Conservation (phyloP, 2,888 invertebrate species). For the Neocrepidodera transversa region DNA sequence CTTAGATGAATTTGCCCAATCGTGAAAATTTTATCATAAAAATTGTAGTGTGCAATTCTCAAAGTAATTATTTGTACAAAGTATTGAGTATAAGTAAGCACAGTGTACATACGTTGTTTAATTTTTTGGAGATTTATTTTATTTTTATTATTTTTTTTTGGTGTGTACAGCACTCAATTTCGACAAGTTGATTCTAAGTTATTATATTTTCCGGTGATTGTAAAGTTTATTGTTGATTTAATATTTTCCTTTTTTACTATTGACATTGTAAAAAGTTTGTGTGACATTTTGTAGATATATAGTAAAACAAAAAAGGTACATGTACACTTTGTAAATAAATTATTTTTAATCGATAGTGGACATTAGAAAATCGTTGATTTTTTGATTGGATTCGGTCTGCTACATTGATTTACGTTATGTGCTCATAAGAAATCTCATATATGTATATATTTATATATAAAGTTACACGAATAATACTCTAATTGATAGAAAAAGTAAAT, state of each 20-base stretch:
- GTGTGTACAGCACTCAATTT: constrained; percentile 37
- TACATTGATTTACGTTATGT: constrained; percentile 39
- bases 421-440: constrained; percentile 41
- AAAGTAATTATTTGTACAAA: constrained; percentile 28
- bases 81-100: constrained; percentile 37
- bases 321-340: constrained; percentile 49
- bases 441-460: too few species aligned
- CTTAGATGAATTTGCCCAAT: constrained; percentile 43
- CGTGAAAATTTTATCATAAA: constrained; percentile 44
- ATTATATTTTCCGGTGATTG: constrained; percentile 43
- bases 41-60: constrained; percentile 48
- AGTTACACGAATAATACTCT: constrained; percentile 26
- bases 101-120: constrained; percentile 52
- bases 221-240: constrained; percentile 44
- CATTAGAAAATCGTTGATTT: constrained; percentile 48
- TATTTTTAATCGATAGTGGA: constrained; percentile 44
- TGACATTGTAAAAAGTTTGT: constrained; percentile 34
- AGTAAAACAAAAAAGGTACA: constrained; percentile 34
- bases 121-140: constrained; percentile 48
- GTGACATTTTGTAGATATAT: constrained; percentile 42
- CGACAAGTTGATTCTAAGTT: constrained; percentile 43
- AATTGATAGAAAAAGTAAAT: constrained; percentile 34
- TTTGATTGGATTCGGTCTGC: constrained; percentile 38
- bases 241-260: constrained; percentile 40
- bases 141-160: constrained; percentile 45